Percentiles rank a stretch among this genome's conserved stretches.
phyloP scores from a whole-genome alignment of 2,888 invertebrate genomes.

The Hoplodrina ambigua region DNA sequence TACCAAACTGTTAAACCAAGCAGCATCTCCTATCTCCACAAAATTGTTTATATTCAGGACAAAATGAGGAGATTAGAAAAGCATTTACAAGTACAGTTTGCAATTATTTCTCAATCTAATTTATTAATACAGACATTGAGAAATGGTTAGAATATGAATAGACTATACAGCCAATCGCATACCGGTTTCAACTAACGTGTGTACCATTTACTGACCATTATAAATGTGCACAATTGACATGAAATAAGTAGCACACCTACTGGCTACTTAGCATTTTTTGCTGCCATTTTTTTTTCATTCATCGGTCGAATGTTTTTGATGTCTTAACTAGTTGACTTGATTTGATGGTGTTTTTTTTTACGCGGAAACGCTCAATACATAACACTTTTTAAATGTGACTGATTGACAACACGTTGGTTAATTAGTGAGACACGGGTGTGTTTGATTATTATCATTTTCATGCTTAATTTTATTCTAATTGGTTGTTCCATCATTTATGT shows the following conservation, averaged over 20 bases:
- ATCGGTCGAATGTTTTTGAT: constrained; percentile 66
- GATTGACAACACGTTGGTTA: constrained; percentile 38
- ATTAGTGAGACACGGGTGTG: constrained; percentile 45
- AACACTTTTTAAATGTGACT: constrained; percentile 50
- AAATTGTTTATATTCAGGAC: constrained; percentile 29
- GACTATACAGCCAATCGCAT: constrained; percentile 39
- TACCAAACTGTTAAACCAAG: not conserved
- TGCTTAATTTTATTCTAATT: constrained; percentile 4
- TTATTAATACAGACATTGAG: constrained; percentile 58
- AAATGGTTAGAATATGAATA: constrained; percentile 55
- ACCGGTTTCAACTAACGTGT: constrained; percentile 59
- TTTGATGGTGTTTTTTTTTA: constrained; percentile 55
- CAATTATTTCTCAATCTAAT: constrained; percentile 45
- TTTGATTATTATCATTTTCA: not conserved
- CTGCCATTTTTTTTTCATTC: constrained; percentile 55
- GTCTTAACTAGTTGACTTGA: constrained; percentile 64
- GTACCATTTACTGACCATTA: constrained; percentile 52
- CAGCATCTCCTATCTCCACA: not conserved
- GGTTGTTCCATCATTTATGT: constrained; percentile 2
- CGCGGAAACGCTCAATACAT: constrained; percentile 51
- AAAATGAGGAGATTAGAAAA: constrained; percentile 35
- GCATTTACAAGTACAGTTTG: constrained; percentile 40
- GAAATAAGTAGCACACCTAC: constrained; percentile 61
- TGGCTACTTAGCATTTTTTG: constrained; percentile 66
- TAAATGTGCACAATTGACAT: constrained; percentile 58